Conservation (phyloP, 64 coral and sea anemone species). For the Pocillopora verrucosa region DNA sequence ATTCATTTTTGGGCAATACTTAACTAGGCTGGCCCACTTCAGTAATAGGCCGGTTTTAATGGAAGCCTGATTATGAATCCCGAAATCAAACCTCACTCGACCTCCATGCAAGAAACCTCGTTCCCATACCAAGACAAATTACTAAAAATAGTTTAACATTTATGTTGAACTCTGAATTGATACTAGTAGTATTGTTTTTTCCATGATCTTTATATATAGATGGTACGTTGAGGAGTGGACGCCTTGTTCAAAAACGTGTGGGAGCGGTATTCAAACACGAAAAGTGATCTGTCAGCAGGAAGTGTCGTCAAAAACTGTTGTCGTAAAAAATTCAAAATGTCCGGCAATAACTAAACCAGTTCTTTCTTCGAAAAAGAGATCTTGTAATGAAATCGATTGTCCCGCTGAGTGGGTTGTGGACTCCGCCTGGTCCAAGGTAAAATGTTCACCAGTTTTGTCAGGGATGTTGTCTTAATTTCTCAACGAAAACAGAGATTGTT, state of each 20-base stretch:
- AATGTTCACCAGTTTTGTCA: background rate
- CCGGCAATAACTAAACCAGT: background rate
- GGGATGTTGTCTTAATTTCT: too few relatives aligned
- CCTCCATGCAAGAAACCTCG: too few relatives aligned
- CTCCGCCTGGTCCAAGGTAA: slow-evolving; percentile 8
- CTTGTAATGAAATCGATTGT: background rate
- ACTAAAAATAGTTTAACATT: too few relatives aligned
- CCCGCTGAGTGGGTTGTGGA: background rate
- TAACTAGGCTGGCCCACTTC: too few relatives aligned
- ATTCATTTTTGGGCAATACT: too few relatives aligned
- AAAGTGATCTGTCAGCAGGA: slow-evolving; percentile 56
- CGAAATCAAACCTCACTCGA: too few relatives aligned
- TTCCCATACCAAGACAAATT: too few relatives aligned
- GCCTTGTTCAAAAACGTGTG: slow-evolving; percentile 77
- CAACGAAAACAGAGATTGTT: too few relatives aligned
- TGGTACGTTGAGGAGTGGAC: slow-evolving; percentile 65
- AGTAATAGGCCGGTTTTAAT: too few relatives aligned
- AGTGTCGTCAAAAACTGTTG: background rate
- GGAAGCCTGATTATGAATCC: too few relatives aligned
- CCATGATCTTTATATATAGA: background rate
- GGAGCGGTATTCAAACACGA: slow-evolving; percentile 56
- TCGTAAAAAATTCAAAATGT: background rate
- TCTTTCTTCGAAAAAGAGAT: background rate
- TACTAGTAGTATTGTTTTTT: too few relatives aligned
- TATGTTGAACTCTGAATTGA: too few relatives aligned